These are phyloP conservation scores for Hippoglossus hippoglossus DNA, from an alignment of 2,797 vertebrate species.

Conservation along the genomic window DNA sequence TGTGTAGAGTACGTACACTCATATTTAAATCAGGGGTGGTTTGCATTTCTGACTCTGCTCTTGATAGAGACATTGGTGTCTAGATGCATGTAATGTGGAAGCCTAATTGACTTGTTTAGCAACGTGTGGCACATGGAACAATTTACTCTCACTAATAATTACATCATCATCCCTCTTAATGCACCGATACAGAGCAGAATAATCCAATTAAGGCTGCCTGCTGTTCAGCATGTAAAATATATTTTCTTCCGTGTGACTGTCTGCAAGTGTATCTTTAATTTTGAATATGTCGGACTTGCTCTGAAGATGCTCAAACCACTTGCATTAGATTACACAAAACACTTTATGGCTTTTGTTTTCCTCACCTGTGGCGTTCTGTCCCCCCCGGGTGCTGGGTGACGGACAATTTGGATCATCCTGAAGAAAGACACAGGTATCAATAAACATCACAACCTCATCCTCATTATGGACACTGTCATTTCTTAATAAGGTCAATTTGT, in stretches of 20 bases:
- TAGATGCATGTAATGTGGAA: not conserved
- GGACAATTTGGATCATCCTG: slow-evolving; percentile 93
- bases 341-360: not conserved
- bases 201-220: not conserved
- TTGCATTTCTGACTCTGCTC: not conserved
- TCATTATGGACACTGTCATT: not conserved
- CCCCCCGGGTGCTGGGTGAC: slow-evolving; percentile 85
- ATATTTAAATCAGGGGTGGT: no score
- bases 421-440: slow-evolving; percentile 38
- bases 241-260: not conserved
- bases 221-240: no score
- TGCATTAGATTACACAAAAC: not conserved
- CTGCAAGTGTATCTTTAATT: not conserved
- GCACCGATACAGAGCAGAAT: not conserved
- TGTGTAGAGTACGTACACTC: not conserved
- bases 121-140: not conserved
- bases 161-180: not conserved
- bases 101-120: not conserved
- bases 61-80: no score
- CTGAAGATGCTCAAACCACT: not conserved
- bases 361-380: slow-evolving; percentile 92
- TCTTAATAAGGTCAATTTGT: not conserved
- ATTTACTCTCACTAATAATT: not conserved
- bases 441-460: not conserved
- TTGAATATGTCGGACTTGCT: not conserved